Conservation (phyloP, 2,113 vertebrate species). For the Lichenostomus cassidix region DNA sequence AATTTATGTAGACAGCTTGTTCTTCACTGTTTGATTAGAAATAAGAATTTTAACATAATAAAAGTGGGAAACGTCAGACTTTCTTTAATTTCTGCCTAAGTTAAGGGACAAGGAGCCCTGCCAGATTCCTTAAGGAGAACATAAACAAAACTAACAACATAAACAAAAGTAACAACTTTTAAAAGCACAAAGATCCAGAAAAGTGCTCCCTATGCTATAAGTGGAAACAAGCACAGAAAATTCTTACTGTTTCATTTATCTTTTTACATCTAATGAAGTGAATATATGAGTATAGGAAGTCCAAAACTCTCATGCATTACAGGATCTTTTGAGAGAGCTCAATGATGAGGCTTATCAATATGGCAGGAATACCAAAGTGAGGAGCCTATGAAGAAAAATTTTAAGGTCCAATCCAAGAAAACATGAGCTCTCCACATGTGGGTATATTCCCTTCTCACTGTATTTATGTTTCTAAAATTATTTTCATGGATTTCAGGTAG, state of each 20-base stretch:
- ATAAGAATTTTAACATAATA: background rate
- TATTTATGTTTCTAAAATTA: background rate
- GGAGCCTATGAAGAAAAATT: background rate
- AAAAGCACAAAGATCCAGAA: background rate
- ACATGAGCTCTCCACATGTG: background rate
- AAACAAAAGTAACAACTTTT: background rate
- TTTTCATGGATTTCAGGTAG: background rate
- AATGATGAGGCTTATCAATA: background rate
- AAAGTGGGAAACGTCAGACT: background rate
- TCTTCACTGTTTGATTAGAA: background rate
- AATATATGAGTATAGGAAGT: background rate
- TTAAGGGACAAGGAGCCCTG: background rate
- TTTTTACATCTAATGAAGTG: background rate
- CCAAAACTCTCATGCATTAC: background rate
- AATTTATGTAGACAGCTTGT: background rate
- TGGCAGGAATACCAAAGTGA: background rate
- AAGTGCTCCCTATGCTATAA: background rate
- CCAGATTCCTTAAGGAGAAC: background rate
- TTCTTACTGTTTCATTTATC: background rate
- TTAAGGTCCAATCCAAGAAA: background rate
- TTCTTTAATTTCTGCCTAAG: background rate
- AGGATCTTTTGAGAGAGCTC: background rate
- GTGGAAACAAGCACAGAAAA: background rate
- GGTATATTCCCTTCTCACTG: background rate
- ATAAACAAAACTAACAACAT: background rate